Evolutionary conservation across 2,888 invertebrate genomes (phyloP).

Genomic region (Apamea anceps): DNA sequence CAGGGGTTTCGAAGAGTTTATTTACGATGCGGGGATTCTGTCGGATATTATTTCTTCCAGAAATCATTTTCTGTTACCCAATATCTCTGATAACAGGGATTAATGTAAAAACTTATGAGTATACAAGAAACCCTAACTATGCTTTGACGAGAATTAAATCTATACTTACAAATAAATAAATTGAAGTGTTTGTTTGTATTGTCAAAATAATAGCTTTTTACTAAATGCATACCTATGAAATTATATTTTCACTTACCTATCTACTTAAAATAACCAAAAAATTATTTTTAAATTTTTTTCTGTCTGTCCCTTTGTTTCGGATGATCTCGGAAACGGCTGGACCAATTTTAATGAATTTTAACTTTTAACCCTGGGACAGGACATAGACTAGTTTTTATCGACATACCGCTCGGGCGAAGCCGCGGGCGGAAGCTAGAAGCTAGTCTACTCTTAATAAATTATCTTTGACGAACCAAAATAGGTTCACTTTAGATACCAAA

Average conservation of each 20-base stretch:
- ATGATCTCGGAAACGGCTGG: background rate
- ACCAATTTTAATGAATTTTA: background rate
- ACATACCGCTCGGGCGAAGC: background rate
- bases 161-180: background rate
- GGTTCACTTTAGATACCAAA: background rate
- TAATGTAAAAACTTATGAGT: constrained; percentile 43
- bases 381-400: background rate
- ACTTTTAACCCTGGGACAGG: background rate
- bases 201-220: background rate
- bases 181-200: background rate
- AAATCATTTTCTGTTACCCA: constrained; percentile 39
- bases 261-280: background rate
- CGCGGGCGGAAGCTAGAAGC: background rate
- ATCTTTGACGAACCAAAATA: background rate
- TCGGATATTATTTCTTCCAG: constrained; percentile 47
- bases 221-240: background rate
- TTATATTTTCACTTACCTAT: background rate
- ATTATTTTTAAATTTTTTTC: background rate
- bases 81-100: constrained; percentile 44
- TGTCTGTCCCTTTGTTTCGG: background rate
- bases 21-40: constrained; percentile 50
- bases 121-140: constrained; percentile 29
- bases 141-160: constrained; percentile 1
- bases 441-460: constrained; percentile 2
- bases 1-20: constrained; percentile 52